Conservation (phyloP, 1,140 invertebrate genomes). For the Drosophila pruinosa region DNA sequence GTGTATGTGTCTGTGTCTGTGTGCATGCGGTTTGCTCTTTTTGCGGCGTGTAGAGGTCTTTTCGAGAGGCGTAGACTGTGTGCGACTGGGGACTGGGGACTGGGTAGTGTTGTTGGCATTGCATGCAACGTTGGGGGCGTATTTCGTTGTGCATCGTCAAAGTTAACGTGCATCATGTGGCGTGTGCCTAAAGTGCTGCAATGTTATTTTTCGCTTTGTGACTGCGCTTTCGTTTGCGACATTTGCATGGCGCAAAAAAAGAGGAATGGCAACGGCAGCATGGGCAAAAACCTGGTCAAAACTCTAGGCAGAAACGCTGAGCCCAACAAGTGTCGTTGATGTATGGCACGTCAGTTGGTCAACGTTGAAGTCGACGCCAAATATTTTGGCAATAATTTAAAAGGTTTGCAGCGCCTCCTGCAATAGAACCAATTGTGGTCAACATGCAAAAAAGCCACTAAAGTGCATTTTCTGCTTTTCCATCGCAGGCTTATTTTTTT, state of each 20-base stretch:
- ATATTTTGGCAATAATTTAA: slow-evolving; percentile 58
- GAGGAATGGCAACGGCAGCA: not conserved
- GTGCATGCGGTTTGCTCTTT: slow-evolving; percentile 45
- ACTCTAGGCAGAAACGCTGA: slow-evolving; percentile 24
- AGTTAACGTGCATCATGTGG: slow-evolving; percentile 72
- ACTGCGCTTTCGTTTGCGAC: slow-evolving; percentile 62
- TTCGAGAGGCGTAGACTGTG: slow-evolving; percentile 14
- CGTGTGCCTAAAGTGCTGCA: slow-evolving; percentile 54
- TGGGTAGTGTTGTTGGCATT: slow-evolving; percentile 46
- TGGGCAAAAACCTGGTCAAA: too few relatives aligned
- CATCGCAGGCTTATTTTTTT: not conserved
- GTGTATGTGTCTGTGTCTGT: slow-evolving; percentile 26
- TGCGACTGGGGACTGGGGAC: not conserved
- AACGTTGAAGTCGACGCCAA: slow-evolving; percentile 34
- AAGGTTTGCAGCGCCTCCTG: slow-evolving; percentile 16
- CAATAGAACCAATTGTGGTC: slow-evolving; percentile 38
- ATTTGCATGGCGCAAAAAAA: slow-evolving; percentile 50
- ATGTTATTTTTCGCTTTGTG: slow-evolving; percentile 76
- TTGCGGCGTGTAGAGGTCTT: slow-evolving; percentile 16
- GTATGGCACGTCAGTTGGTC: slow-evolving; percentile 50
- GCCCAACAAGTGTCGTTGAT: slow-evolving; percentile 69
- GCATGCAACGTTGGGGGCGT: slow-evolving; percentile 27
- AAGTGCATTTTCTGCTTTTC: slow-evolving; percentile 3
- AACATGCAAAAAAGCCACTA: slow-evolving; percentile 2
- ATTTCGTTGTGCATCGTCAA: slow-evolving; percentile 47